Conservation (phyloP, 92 coral and sea anemone genomes). For the Montipora capitata region DNA sequence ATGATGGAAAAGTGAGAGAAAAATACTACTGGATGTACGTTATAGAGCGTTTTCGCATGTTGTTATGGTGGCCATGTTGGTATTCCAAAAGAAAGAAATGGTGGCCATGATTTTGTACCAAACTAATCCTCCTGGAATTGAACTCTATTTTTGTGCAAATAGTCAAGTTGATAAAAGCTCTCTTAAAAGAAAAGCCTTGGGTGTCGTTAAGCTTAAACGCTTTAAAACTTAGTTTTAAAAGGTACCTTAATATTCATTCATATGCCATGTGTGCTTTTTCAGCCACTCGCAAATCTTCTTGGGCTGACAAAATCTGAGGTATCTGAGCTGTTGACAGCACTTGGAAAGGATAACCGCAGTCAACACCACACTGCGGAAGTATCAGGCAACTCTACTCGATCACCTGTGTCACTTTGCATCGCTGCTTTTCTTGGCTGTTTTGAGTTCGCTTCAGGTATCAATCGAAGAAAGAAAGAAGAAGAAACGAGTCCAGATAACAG, state of each 20-base stretch:
- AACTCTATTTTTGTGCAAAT: too few relatives aligned
- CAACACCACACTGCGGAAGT: conserved; percentile 28
- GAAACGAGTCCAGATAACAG: conserved; percentile 20
- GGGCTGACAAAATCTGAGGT: conserved; percentile 93
- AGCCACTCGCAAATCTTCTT: conserved; percentile 85
- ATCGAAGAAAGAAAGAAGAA: conserved; percentile 7
- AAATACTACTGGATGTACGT: too few relatives aligned
- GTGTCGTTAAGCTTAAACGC: too few relatives aligned
- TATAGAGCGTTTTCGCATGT: too few relatives aligned
- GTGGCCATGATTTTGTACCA: too few relatives aligned
- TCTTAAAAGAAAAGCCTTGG: too few relatives aligned
- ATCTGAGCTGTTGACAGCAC: conserved; percentile 72
- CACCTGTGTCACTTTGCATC: conserved; percentile 58
- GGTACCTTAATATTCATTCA: background rate
- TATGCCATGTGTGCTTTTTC: background rate
- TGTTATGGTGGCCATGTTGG: too few relatives aligned
- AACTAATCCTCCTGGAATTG: too few relatives aligned
- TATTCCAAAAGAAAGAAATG: too few relatives aligned
- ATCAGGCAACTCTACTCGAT: conserved; percentile 28
- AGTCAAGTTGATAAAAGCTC: too few relatives aligned
- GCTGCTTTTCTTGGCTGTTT: conserved; percentile 94
- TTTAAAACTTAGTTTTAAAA: background rate
- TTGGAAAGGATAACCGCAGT: conserved; percentile 53
- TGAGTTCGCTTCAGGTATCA: conserved; percentile 66
- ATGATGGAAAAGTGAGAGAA: too few relatives aligned